Evolutionary conservation across 2,113 vertebrate species (phyloP).

Genomic region (Antechinus flavipes): DNA sequence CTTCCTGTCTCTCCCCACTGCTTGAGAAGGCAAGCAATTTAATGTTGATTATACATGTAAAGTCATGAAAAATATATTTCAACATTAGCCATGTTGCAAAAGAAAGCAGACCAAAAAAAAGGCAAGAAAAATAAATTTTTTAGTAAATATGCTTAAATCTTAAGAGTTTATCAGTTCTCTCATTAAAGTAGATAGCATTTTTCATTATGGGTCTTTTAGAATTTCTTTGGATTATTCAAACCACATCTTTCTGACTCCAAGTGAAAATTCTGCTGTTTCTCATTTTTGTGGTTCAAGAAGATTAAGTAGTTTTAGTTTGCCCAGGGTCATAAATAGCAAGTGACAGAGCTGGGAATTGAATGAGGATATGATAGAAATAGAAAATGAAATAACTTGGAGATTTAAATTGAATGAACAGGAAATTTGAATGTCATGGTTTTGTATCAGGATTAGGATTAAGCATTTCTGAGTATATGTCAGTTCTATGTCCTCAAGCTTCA

Average conservation of each 20-base stretch:
- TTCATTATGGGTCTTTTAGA: not conserved
- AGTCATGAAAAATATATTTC: not conserved
- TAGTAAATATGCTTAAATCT: not conserved
- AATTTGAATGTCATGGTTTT: not conserved
- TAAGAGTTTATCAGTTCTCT: not conserved
- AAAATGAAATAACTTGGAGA: slow-evolving; percentile 1
- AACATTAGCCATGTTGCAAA: not conserved
- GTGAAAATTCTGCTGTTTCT: not conserved
- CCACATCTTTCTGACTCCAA: too few relatives aligned
- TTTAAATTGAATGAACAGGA: slow-evolving; percentile 23
- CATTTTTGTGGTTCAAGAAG: slow-evolving; percentile 14
- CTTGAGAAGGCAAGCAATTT: not conserved
- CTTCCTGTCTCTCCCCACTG: not conserved
- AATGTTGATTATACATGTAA: not conserved
- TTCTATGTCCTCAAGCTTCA: slow-evolving; percentile 31
- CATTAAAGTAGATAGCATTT: not conserved
- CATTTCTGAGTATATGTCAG: slow-evolving; percentile 19
- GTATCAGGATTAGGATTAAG: not conserved
- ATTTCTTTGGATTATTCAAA: not conserved
- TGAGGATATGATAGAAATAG: slow-evolving; percentile 7
- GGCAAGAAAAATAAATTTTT: not conserved
- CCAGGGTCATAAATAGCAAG: slow-evolving; percentile 8
- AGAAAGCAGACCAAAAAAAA: not conserved
- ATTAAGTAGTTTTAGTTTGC: not conserved
- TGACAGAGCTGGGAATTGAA: slow-evolving; percentile 19